Percentiles rank a stretch among this genome's conserved stretches.
Conservation (phyloP, 1,140 invertebrate species). For the Ostrea edulis region DNA sequence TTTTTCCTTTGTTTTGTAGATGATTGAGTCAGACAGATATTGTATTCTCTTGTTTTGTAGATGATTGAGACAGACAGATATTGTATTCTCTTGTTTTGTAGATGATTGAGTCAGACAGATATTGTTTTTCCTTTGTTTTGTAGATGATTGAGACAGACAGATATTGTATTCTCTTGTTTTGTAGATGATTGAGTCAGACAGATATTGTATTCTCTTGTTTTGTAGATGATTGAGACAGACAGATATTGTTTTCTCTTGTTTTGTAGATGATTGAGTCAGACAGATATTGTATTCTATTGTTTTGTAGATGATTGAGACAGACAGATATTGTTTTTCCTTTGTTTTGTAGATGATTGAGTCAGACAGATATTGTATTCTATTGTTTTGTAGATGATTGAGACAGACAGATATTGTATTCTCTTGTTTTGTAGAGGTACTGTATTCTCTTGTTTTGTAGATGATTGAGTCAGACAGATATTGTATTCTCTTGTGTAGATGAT, state of each 20-base stretch:
- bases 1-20: neutral
- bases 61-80: conserved; percentile 4
- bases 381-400: conserved; percentile 2
- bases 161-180: neutral
- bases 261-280: conserved; percentile 18
- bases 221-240: conserved; percentile 8
- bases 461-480: neutral
- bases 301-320: conserved; percentile 11
- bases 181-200: conserved; percentile 22
- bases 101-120: conserved; percentile 19
- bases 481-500: neutral
- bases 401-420: too few relatives aligned
- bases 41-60: neutral
- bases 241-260: neutral
- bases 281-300: neutral
- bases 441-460: neutral
- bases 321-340: neutral
- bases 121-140: neutral
- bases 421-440: too few relatives aligned
- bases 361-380: neutral
- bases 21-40: neutral
- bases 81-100: neutral
- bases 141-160: conserved; percentile 21
- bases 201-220: neutral
- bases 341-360: conserved; percentile 21